Percentiles rank a stretch among this genome's conserved stretches.
Conservation (phyloP, 2,888 invertebrate species). For the Netelia virgata region DNA sequence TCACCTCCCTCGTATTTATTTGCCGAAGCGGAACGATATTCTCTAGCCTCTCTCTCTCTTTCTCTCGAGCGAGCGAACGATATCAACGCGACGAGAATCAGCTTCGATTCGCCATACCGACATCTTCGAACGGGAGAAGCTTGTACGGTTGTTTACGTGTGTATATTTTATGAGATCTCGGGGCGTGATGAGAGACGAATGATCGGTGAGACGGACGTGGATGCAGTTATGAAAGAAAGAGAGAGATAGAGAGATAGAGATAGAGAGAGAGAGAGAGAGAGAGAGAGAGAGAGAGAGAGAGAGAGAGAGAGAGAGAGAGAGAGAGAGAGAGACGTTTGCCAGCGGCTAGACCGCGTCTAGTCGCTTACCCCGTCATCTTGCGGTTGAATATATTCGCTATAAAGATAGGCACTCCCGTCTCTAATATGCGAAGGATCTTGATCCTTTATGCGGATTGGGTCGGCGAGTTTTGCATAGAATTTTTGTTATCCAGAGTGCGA, state of each 20-base stretch:
- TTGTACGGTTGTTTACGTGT: too few relatives aligned
- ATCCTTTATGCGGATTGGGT: background rate
- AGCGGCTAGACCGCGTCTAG: conserved; percentile 50
- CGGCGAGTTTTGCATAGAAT: background rate
- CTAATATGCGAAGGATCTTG: too few relatives aligned
- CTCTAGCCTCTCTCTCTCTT: conserved; percentile 18
- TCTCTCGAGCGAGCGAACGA: background rate
- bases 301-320: conserved; percentile 29
- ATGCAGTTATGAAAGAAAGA: conserved; percentile 21
- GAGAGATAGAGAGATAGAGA: conserved; percentile 26
- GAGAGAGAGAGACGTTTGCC: conserved; percentile 23
- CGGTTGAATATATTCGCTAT: conserved; percentile 12
- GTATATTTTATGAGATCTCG: too few relatives aligned
- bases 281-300: conserved; percentile 29
- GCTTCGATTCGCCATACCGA: too few relatives aligned
- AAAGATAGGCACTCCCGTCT: conserved; percentile 27
- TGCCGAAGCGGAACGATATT: conserved; percentile 70
- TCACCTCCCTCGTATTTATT: conserved; percentile 70
- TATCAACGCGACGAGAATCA: conserved; percentile 31
- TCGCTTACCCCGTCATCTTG: conserved; percentile 4
- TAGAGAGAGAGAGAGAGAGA: conserved; percentile 28
- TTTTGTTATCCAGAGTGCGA: background rate
- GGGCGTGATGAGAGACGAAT: too few relatives aligned
- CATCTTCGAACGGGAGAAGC: too few relatives aligned
- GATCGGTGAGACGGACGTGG: background rate